A percentile compares a stretch with the other conserved stretches of the same genome.
phyloP scores from a whole-genome alignment of 2,113 vertebrate species.

The Urocolius indicus region DNA sequence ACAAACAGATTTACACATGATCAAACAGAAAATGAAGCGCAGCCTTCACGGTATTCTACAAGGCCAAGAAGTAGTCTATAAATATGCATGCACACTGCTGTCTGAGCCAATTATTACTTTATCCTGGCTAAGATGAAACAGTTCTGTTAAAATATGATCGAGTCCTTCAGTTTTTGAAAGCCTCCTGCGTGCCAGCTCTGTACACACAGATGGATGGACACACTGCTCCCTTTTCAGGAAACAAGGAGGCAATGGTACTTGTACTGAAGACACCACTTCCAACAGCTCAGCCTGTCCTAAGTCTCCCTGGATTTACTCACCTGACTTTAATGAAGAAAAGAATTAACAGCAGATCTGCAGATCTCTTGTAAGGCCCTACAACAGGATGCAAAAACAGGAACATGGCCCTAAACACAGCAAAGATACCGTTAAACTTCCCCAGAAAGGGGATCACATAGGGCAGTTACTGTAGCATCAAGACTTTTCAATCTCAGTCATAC shows the following conservation, averaged over 20 bases:
- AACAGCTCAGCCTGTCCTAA: neutral
- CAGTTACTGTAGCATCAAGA: neutral
- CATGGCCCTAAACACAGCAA: neutral
- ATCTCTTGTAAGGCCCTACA: neutral
- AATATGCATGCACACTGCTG: neutral
- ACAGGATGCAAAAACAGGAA: neutral
- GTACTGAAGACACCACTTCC: neutral
- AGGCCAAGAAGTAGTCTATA: neutral
- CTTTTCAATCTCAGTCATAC: neutral
- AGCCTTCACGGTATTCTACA: neutral
- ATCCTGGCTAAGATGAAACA: neutral
- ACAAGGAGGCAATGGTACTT: neutral
- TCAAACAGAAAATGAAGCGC: neutral
- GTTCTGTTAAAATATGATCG: neutral
- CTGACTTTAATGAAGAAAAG: neutral
- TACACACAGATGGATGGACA: neutral
- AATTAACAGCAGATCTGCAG: neutral
- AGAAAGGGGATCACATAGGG: neutral
- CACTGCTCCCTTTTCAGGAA: neutral
- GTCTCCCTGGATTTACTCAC: neutral
- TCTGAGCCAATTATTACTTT: conserved; percentile 11
- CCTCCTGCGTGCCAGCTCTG: neutral
- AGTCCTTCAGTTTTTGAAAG: neutral
- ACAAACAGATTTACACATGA: neutral
- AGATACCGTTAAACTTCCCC: neutral